Evolutionary conservation across 2,113 vertebrate genomes (phyloP).

Genomic region (Pontoporia blainvillei): DNA sequence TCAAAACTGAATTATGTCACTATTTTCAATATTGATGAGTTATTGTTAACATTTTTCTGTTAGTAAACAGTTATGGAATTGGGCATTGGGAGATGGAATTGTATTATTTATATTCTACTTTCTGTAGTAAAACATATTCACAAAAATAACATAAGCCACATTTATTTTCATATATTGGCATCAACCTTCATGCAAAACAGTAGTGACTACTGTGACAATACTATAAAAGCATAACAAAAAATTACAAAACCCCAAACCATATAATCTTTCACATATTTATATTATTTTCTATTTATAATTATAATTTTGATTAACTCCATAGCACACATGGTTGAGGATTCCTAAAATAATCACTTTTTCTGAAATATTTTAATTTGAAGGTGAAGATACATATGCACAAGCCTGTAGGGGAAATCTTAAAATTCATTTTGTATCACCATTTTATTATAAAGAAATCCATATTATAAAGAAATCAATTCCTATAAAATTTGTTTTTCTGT

Average conservation of each 20-base stretch:
- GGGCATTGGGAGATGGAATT: neutral
- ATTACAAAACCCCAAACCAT: neutral
- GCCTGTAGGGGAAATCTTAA: neutral
- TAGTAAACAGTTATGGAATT: neutral
- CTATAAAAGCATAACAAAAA: neutral
- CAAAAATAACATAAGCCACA: neutral
- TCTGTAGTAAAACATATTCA: neutral
- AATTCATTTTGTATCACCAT: neutral
- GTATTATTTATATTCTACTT: neutral
- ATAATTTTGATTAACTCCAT: neutral
- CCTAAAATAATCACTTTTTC: neutral
- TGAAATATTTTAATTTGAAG: neutral
- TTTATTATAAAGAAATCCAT: neutral
- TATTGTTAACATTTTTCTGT: neutral
- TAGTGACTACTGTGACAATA: neutral
- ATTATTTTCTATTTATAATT: neutral
- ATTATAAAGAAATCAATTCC: neutral
- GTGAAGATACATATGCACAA: neutral
- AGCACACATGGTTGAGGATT: neutral
- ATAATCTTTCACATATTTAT: neutral
- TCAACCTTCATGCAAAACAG: neutral
- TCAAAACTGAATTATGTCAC: neutral
- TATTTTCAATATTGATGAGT: neutral
- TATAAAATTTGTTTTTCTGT: neutral
- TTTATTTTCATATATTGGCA: neutral